Evolutionary conservation across 1,140 invertebrate species (phyloP).

Genomic region (Musca domestica): DNA sequence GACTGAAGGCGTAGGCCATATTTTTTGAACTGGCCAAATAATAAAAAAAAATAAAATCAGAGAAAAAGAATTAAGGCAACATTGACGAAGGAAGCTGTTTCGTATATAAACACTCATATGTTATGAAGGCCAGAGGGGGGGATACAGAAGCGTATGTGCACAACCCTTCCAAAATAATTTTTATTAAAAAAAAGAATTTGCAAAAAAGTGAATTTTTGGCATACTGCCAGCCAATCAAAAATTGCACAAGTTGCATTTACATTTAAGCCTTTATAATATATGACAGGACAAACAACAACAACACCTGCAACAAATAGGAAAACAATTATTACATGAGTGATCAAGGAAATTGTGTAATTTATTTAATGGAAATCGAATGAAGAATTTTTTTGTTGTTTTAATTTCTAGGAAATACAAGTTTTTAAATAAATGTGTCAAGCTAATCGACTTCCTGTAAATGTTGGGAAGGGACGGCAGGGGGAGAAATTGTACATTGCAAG

Average conservation of each 20-base stretch:
- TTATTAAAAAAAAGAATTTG: neutral
- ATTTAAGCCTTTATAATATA: slow-evolving; percentile 1
- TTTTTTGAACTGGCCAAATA: neutral
- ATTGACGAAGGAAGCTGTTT: neutral
- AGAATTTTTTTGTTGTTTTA: too few species aligned
- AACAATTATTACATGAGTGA: slow-evolving; percentile 8
- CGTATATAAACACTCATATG: slow-evolving; percentile 10
- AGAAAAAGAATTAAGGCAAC: neutral
- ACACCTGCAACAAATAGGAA: neutral
- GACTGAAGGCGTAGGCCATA: neutral
- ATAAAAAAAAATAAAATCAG: too few species aligned
- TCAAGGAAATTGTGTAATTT: neutral
- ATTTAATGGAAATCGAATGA: too few species aligned
- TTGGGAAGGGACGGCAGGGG: too few species aligned
- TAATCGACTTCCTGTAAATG: too few species aligned
- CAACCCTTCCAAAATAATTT: neutral
- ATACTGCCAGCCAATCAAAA: slow-evolving; percentile 14
- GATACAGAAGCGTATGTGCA: neutral
- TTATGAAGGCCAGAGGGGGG: neutral
- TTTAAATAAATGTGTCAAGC: too few species aligned
- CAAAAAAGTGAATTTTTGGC: slow-evolving; percentile 2
- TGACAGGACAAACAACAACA: neutral
- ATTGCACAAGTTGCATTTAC: slow-evolving; percentile 19
- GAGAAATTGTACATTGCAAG: too few species aligned
- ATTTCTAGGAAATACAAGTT: too few species aligned